Base-by-base conservation (phyloP, 2,888 invertebrate species). In the Proisotoma minuta region DNA sequence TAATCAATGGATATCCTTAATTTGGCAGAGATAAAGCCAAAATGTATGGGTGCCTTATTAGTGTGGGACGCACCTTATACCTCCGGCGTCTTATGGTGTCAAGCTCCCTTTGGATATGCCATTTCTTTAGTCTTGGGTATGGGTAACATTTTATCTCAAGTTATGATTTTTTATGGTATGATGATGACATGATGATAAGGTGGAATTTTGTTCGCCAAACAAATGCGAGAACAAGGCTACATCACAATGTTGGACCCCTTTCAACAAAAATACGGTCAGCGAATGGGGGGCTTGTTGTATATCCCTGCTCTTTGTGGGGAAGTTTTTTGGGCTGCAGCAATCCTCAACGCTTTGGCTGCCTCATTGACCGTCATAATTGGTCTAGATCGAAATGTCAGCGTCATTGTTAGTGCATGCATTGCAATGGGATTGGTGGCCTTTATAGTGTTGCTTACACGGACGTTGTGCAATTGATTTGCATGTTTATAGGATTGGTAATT, bases 241-340 rank as follows among this genome's bases (percentile, higher is more conserved):
- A 88, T 98, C 71, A 98, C 98, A 34, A 98, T 98, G 98, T 79
- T 98, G 80, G 98, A 98, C 80, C 98, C 98, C 2, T 87, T 98
- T 75, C 95, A 98, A 81, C 92, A 93, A 78, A 87, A 89, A 62
- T 97, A 97, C 78, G 98, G 98, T 23, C 91, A 93, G 78, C 85
- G 97, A 70, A 97, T 98, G 93, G 98, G 98, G 24, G 97, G 97
- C 1, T 81, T 98, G 68, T 83, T 98, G 71, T 98, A 96, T 79
- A 81, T 98, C 74, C 98, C 98, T 2, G 97, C 98, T 0, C 85
- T 99, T 1, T 91, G 95, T 75, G 98, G 98, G 5, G 98, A 98
- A 81, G 93, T 96, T 4, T 98, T 99, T 81, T 98, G 98, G 98
- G 96, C 97, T 0, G 98, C 97, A 0, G 97, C 97, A 59, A 97